Base-by-base conservation (phyloP, 2,113 vertebrate species). In the Dendrocopos noguchii region DNA sequence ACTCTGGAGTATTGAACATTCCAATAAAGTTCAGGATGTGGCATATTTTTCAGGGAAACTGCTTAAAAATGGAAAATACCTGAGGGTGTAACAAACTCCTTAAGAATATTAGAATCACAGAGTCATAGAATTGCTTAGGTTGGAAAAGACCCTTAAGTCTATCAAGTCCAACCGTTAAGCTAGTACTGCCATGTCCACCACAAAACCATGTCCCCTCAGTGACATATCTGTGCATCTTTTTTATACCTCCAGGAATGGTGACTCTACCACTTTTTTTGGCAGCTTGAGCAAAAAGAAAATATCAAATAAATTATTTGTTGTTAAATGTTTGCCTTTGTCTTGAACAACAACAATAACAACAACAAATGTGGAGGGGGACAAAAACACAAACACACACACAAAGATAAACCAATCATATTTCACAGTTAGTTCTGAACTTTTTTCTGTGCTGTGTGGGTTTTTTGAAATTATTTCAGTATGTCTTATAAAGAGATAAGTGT, bases 1-100 rank as follows among this genome's bases (percentile, higher is more conserved):
- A 60, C 79, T 89, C 68, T 47, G 68, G 60, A 71, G 70, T 92
- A 82, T 61, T 90, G 73, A 83, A 64, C 20, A 25, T 53, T 60
- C 81, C 65, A 71, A 83, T 67, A 52, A 94, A 86, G 78, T 50
- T 93, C 65, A 84, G 76, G 84, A 77, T 59, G 17, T 79, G 57
- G 16, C 44, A 75, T 63, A 71, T 53, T 67, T 88, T 91, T 87
- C 64, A 56, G 11, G 24, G 57, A 72, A 64, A 39, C 42, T 80
- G 21, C 36, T 88, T 67, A 53, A 60, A 83, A 87, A 60, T 1
- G 1, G 5, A 68, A 16, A 46, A 36, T 73, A 80, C 44, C 28
- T 83, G 44, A 66, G 27, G 33, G 72, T 83, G 36, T 60, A 85
- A 63, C 29, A 53, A 87, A 42, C 16, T 79, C 15, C 44, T 71